These are phyloP conservation scores for Tapera naevia DNA, from an alignment of 2,797 vertebrate genomes.

Conservation along the genomic window DNA sequence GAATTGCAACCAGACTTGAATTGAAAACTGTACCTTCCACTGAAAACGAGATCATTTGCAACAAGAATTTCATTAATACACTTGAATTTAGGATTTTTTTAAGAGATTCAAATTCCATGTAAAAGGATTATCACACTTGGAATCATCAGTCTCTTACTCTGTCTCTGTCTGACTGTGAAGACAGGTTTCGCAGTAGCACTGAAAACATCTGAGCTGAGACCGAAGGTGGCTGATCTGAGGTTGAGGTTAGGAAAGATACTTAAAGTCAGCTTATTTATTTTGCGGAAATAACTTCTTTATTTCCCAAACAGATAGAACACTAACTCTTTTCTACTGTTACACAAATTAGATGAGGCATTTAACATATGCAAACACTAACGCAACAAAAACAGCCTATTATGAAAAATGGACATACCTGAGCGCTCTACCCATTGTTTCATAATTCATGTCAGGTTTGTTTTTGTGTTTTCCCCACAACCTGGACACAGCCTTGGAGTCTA, in stretches of 20 bases:
- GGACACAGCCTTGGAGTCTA: conserved; percentile 96
- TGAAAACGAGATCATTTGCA: background rate
- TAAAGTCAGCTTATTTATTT: background rate
- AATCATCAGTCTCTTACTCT: background rate
- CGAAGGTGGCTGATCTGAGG: background rate
- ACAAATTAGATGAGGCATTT: background rate
- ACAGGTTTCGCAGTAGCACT: background rate
- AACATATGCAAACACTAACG: background rate
- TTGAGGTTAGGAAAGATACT: background rate
- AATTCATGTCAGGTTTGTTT: conserved; percentile 99
- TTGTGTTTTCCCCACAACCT: conserved; percentile 96
- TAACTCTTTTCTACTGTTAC: background rate
- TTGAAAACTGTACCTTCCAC: background rate
- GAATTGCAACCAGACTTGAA: background rate
- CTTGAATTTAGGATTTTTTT: background rate
- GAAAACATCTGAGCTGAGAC: background rate
- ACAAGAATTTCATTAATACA: background rate
- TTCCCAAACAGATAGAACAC: background rate
- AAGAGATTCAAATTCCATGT: background rate
- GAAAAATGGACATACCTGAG: conserved; percentile 84
- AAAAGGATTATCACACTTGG: background rate
- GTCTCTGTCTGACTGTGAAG: background rate
- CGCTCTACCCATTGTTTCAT: conserved; percentile 97
- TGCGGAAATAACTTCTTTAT: background rate
- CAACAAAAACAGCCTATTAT: background rate